A percentile compares a stretch with the other conserved stretches of the same genome.
These are phyloP conservation scores for Polietes domitor DNA, from an alignment of 2,888 invertebrate species.

Conservation along the genomic window DNA sequence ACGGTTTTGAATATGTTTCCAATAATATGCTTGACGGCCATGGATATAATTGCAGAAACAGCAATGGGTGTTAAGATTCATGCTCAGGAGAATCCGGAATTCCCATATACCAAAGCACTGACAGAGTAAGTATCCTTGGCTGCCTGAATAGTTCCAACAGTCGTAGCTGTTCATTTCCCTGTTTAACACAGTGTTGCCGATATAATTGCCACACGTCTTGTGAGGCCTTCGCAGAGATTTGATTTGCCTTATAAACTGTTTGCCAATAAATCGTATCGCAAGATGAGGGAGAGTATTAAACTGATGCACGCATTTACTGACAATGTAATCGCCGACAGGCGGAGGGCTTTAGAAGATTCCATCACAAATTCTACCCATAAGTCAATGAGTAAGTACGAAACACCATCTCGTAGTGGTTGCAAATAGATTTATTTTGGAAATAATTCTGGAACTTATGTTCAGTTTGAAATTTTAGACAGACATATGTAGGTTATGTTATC, in stretches of 20 bases:
- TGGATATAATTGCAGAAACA: constrained; percentile 70
- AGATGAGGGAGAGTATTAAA: constrained; percentile 70
- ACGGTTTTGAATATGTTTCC: constrained; percentile 64
- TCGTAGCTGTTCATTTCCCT: no score
- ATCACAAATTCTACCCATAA: constrained; percentile 26
- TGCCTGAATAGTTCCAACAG: no score
- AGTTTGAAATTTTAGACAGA: no score
- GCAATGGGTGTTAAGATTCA: constrained; percentile 77
- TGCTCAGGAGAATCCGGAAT: constrained; percentile 84
- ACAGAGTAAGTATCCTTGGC: constrained; percentile 83
- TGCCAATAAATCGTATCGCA: constrained; percentile 69
- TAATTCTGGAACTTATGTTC: no score
- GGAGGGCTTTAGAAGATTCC: constrained; percentile 69
- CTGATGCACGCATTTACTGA: constrained; percentile 77
- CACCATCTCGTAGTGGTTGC: no score
- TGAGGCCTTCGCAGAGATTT: constrained; percentile 70
- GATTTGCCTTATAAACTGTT: constrained; percentile 73
- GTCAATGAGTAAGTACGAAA: constrained; percentile 35
- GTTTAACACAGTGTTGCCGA: no score
- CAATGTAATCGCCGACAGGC: constrained; percentile 75
- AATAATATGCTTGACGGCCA: constrained; percentile 56
- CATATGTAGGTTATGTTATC: no score
- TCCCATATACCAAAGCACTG: constrained; percentile 87
- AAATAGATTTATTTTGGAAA: no score
- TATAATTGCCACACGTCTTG: constrained; percentile 73